Evolutionary conservation across 2,888 invertebrate species (phyloP), one percentile per base, ranked within the genome.

Genomic region (Mechanitis messenoides): DNA sequence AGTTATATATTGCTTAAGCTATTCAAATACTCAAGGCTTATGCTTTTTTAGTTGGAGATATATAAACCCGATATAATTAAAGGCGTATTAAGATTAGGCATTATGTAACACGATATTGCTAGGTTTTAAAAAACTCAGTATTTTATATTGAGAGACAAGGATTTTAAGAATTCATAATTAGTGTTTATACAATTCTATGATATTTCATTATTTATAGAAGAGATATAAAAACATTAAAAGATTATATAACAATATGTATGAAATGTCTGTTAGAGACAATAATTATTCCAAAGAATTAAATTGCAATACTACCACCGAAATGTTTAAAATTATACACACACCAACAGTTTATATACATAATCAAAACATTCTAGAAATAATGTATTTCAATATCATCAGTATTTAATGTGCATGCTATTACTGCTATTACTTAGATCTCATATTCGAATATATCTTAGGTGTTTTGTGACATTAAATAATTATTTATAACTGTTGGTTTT

Each of bases 11-110:
- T 31, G 50, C 50, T 50, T 31, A 31, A 3, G 50, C 50, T 31
- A 50, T 50, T 50, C 31, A 9, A 50, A 50, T 50, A 50, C 50
- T 50, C 50, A 50, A 50, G 50, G 50, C 31, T 28, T 31, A 31
- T 50, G 50, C 50, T 28, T 50, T 28, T 50, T 50, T 50, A 31
- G 7, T 31, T 42, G 42, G 3, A 31, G 50, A 50, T 31, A 50
- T 50, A 9, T 50, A 50, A 50, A 50, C 50, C 9, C 7, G 31
- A 50, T 50, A 50, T 50, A 7, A 31, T n/a, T 50, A 50, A 28
- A 50, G 5, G 9, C 50, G 28, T 31, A 31, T 28, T 50, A 50
- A 31, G 31, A 31, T 50, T 50, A 31, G 31, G 50, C 9, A 50
- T 28, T 50, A 50, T 50, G 28, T 50, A 50, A 50, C 31, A 50